phyloP scores from a whole-genome alignment of 2,797 vertebrate species.

The Prionace glauca region DNA sequence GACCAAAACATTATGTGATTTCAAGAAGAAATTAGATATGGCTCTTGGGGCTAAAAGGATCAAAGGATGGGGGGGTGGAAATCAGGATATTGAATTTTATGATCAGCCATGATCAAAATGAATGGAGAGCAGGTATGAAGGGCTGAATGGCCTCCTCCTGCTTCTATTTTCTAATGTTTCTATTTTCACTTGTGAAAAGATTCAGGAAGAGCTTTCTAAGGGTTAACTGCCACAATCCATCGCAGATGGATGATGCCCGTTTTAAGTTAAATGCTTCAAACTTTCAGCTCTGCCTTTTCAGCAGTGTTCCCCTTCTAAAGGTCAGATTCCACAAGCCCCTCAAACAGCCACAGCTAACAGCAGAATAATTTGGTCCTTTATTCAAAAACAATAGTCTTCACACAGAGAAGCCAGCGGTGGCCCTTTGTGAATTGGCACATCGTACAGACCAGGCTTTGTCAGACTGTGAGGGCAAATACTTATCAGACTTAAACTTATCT shows the following conservation, averaged over 20 bases:
- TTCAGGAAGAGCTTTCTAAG: not conserved
- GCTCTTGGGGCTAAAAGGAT: too few species aligned
- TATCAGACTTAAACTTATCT: slow-evolving; percentile 24
- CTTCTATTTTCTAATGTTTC: too few species aligned
- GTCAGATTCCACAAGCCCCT: slow-evolving; percentile 34
- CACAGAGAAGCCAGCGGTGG: slow-evolving; percentile 21
- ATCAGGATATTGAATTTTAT: too few species aligned
- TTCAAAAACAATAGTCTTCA: slow-evolving; percentile 29
- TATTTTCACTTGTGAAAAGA: not conserved
- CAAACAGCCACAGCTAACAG: slow-evolving; percentile 16
- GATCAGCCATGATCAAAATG: too few species aligned
- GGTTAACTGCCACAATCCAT: slow-evolving; percentile 7
- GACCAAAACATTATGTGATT: too few species aligned
- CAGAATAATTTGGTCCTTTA: slow-evolving; percentile 30
- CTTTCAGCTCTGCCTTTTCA: slow-evolving; percentile 32
- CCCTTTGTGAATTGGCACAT: slow-evolving; percentile 29
- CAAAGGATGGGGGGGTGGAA: too few species aligned
- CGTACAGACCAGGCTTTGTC: slow-evolving; percentile 18
- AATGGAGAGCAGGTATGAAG: too few species aligned
- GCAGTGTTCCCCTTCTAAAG: not conserved
- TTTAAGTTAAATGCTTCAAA: not conserved
- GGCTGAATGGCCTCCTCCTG: too few species aligned
- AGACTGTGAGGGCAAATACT: slow-evolving; percentile 19
- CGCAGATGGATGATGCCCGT: not conserved
- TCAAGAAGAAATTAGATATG: too few species aligned